Base-by-base conservation (phyloP, 1,140 invertebrate genomes). In the Antheraea mylitta region DNA sequence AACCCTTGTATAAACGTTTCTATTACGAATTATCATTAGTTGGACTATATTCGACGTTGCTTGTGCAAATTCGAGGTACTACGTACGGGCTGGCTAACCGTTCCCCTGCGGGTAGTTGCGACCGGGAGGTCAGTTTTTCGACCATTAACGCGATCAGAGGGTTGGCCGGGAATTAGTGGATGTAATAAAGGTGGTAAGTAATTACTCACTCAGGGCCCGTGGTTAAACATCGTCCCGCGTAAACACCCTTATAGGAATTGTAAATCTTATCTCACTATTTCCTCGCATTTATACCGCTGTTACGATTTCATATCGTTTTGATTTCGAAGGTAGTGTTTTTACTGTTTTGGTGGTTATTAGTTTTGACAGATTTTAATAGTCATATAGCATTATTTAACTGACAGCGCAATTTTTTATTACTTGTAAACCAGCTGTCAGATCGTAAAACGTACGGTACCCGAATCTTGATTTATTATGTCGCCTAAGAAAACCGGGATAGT, bases 51-150 rank as follows among this genome's bases (percentile, higher is more conserved):
- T 60, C 59, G 4, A 60, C 59, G 18, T 60, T 62, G 61, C 67
- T 48, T 72, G 69, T 71, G 69, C 71, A 72, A 59, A 64, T 72
- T 62, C 45, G 16, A 5, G 16, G 45, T 16, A 11, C 38, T 9
- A 8, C 38, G 38, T 42, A 71, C 67, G 58, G 65, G 19, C 62
- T 64, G 64, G 18, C 9, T 84, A 89, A 87, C 72, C 79, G 81
- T 72, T 82, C 87, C 81, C 87, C 22, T 16, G 87, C 75, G 86
- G 79, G 82, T 83, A 77, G 73, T 88, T 87, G 74, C 64, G 71
- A 72, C 80, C 82, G 75, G 77, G 79, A 85, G 87, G 89, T 88
- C 89, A 90, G 87, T 90, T 90, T 89, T 89, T 89, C 81, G 86
- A 76, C 77, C 85, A 89, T 89, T 89, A 90, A 84, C 77, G 80